These are phyloP conservation scores for Scaptomyza reducta DNA, from an alignment of 2,888 invertebrate genomes.

Conservation along the genomic window DNA sequence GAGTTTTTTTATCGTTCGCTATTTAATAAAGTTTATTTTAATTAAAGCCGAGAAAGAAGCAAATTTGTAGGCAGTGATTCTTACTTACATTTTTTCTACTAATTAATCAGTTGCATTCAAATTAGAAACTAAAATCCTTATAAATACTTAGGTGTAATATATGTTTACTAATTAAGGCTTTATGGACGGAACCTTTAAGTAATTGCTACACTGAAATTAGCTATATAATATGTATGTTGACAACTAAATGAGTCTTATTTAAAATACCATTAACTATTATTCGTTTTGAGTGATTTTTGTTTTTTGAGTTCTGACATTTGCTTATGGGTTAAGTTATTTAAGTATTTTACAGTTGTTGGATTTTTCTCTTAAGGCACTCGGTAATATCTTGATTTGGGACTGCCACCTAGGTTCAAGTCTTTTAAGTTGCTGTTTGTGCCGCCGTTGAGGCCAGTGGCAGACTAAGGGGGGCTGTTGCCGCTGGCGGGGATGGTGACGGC, in stretches of 20 bases:
- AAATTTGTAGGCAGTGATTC: conserved; percentile 20
- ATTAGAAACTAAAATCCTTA: conserved; percentile 21
- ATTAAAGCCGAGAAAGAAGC: conserved; percentile 4
- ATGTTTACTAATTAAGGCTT: conserved; percentile 46
- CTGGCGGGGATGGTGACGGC: conserved; percentile 72
- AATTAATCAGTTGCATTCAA: conserved; percentile 34
- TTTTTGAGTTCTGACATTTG: conserved; percentile 37
- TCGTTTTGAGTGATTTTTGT: conserved; percentile 31
- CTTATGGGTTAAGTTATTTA: conserved; percentile 31
- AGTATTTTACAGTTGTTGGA: conserved; percentile 62
- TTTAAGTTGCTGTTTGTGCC: conserved; percentile 76
- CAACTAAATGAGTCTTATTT: conserved; percentile 32
- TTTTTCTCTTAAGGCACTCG: conserved; percentile 37
- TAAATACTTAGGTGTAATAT: conserved; percentile 8
- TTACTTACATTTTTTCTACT: conserved; percentile 18
- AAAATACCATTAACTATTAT: conserved; percentile 45
- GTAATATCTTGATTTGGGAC: conserved; percentile 8
- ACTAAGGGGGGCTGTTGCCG: conserved; percentile 41
- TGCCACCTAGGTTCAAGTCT: conserved; percentile 49
- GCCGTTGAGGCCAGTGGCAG: conserved; percentile 55
- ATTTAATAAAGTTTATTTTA: not conserved
- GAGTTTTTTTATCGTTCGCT: conserved; percentile 7
- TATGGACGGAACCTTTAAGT: conserved; percentile 68
- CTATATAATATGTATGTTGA: conserved; percentile 20
- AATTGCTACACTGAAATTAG: conserved; percentile 50